phyloP scores from a whole-genome alignment of 2,797 vertebrate genomes.

The Alectoris magna region DNA sequence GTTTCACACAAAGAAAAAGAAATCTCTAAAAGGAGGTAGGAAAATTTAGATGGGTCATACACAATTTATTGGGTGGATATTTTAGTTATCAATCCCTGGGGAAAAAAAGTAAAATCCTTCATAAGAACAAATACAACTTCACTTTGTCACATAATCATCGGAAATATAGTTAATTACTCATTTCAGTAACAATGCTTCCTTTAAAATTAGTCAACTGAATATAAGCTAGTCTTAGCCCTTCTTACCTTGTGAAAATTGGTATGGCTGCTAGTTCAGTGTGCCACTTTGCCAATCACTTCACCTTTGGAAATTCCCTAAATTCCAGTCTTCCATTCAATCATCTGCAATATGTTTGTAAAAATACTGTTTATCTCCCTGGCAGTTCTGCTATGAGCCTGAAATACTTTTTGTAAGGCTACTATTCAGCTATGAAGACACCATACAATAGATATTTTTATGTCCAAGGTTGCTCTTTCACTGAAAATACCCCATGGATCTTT shows the following conservation, averaged over 20 bases:
- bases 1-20: not conserved
- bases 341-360: not conserved
- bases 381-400: not conserved
- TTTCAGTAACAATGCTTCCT: not conserved
- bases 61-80: not conserved
- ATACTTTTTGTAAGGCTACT: not conserved
- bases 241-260: not conserved
- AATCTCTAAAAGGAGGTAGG: not conserved
- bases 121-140: not conserved
- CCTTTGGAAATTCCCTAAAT: not conserved
- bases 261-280: not conserved
- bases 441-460: not conserved
- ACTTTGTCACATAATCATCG: not conserved
- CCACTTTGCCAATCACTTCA: not conserved
- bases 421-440: not conserved
- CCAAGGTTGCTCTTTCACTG: not conserved
- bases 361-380: not conserved
- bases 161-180: not conserved
- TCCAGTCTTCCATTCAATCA: not conserved
- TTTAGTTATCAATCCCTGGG: not conserved
- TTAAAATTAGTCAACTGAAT: not conserved
- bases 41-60: not conserved
- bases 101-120: not conserved
- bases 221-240: not conserved
- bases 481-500: not conserved